A percentile compares a stretch with the other conserved stretches of the same genome.
Evolutionary conservation across 2,113 vertebrate species (phyloP).

Genomic region (Megaceryle torquata): DNA sequence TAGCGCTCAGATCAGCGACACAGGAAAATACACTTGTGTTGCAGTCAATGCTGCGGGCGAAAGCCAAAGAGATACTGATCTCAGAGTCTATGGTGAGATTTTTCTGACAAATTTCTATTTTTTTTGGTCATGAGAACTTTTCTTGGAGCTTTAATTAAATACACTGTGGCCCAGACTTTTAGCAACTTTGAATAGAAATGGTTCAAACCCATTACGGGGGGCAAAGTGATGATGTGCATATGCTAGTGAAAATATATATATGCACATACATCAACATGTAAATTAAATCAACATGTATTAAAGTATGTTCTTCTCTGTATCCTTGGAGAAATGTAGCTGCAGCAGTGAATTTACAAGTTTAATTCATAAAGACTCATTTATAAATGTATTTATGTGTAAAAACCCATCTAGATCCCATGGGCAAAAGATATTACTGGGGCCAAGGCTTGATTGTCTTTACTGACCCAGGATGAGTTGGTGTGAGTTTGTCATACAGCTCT

Average conservation of each 20-base stretch:
- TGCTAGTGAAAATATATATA: neutral
- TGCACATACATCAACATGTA: no score
- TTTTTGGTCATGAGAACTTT: neutral
- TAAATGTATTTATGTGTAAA: neutral
- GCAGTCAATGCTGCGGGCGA: conserved; percentile 94
- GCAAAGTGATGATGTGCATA: neutral
- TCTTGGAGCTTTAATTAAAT: neutral
- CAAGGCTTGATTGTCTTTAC: neutral
- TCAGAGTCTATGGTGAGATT: conserved; percentile 88
- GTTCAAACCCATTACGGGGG: neutral
- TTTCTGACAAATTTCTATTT: neutral
- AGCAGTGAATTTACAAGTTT: neutral
- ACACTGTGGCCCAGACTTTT: neutral
- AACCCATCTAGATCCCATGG: accelerated
- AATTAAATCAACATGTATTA: neutral
- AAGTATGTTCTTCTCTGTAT: neutral
- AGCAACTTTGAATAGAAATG: neutral
- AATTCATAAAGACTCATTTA: neutral
- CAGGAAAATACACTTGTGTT: conserved; percentile 89
- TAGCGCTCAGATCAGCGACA: conserved; percentile 87
- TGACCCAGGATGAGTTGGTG: neutral
- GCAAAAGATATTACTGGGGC: neutral
- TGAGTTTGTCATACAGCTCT: neutral
- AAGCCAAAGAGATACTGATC: conserved; percentile 83
- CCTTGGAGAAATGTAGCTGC: neutral